Evolutionary conservation across 2,888 invertebrate species (phyloP).

Genomic region (Pandemis cinnamomeana): DNA sequence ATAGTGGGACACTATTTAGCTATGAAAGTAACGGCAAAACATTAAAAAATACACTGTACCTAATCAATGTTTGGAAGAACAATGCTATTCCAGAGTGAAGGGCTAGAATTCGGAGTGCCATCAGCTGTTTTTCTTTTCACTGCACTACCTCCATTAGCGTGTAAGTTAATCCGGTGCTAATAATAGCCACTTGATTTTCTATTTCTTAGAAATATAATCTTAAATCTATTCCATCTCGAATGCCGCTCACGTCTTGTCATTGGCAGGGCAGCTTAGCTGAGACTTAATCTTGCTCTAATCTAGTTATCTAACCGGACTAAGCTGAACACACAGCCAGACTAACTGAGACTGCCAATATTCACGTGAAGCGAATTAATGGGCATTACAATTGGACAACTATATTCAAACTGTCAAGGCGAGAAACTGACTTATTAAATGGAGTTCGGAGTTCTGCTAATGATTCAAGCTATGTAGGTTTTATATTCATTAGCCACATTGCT

Average conservation of each 20-base stretch:
- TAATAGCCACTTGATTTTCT: background rate
- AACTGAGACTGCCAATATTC: constrained; percentile 18
- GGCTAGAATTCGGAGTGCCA: no score
- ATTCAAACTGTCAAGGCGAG: constrained; percentile 15
- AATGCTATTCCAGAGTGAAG: no score
- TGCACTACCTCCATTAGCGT: no score
- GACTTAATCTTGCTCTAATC: constrained; percentile 21
- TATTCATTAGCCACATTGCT: background rate
- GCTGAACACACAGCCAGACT: constrained; percentile 2
- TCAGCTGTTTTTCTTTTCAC: no score
- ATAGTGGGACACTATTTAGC: no score
- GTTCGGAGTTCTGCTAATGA: background rate
- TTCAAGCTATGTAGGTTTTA: background rate
- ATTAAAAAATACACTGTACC: no score
- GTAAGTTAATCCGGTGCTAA: background rate
- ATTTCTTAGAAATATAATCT: background rate
- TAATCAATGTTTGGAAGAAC: no score
- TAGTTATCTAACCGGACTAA: constrained; percentile 21
- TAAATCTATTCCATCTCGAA: constrained; percentile 10
- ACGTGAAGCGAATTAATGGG: constrained; percentile 25
- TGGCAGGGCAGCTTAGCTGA: constrained; percentile 26
- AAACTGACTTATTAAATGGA: constrained; percentile 10
- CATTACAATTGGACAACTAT: constrained; percentile 20
- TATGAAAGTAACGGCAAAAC: no score
- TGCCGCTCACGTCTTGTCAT: constrained; percentile 16